These are phyloP conservation scores for Malurus alboscapulatus DNA, from an alignment of 2,113 vertebrate species.

Conservation along the genomic window DNA sequence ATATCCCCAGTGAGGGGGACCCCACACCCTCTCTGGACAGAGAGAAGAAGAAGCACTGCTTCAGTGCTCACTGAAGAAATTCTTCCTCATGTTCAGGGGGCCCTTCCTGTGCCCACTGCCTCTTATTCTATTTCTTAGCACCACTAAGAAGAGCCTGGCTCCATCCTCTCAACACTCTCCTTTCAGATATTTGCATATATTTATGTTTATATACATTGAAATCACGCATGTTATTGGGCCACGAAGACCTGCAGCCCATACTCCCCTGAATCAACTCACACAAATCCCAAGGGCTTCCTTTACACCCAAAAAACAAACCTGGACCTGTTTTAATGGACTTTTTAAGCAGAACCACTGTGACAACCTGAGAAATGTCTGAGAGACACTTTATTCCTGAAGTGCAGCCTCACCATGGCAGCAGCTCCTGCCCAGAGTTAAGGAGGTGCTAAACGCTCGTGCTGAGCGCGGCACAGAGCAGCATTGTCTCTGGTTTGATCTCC, in stretches of 20 bases:
- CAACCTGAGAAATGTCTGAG: background rate
- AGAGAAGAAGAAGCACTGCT: too few species aligned
- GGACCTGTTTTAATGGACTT: background rate
- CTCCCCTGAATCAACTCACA: background rate
- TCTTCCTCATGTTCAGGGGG: background rate
- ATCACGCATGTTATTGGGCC: accelerated
- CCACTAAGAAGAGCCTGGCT: background rate
- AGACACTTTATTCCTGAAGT: background rate
- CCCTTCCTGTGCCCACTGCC: background rate
- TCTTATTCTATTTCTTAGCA: background rate
- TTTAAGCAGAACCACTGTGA: background rate
- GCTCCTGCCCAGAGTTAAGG: background rate
- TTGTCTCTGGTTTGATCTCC: background rate
- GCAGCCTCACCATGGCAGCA: background rate
- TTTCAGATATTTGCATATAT: background rate
- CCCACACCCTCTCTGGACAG: background rate
- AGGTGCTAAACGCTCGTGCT: accelerated
- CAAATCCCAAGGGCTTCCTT: background rate
- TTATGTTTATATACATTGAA: background rate
- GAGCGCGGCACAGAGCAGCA: accelerated
- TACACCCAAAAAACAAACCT: accelerated
- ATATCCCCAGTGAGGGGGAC: background rate
- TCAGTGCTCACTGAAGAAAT: background rate
- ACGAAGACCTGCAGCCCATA: accelerated
- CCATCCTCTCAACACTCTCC: background rate